phyloP scores from a whole-genome alignment of 35 echinoderm and acorn worm species.

The Apostichopus parvimensis region DNA sequence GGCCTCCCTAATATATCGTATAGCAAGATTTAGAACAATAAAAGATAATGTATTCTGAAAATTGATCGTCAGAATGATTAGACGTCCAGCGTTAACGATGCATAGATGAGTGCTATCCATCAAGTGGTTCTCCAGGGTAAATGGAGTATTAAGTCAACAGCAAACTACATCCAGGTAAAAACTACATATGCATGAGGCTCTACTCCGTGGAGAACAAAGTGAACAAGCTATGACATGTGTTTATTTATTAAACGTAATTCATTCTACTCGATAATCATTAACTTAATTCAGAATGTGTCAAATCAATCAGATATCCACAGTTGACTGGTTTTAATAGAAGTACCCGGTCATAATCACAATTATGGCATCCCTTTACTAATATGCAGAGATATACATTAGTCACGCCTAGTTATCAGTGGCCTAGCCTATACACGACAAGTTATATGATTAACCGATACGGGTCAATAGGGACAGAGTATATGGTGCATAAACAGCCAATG shows the following conservation, averaged over 20 bases:
- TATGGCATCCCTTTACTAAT: too few species aligned
- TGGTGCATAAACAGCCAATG: too few species aligned
- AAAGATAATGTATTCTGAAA: neutral
- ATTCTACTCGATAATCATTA: neutral
- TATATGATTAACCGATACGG: too few species aligned
- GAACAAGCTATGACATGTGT: neutral
- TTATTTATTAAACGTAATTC: neutral
- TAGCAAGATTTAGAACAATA: too few species aligned
- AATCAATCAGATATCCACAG: neutral
- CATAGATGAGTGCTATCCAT: neutral
- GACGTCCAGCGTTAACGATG: neutral
- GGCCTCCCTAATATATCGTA: too few species aligned
- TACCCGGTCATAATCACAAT: too few species aligned
- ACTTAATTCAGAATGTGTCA: neutral
- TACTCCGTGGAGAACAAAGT: neutral
- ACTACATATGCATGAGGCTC: neutral
- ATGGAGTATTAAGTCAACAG: neutral
- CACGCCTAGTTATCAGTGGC: too few species aligned
- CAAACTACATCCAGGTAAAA: neutral
- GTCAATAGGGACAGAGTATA: too few species aligned
- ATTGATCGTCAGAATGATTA: neutral
- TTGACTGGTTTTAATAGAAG: too few species aligned
- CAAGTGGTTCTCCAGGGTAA: neutral
- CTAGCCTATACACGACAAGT: too few species aligned
- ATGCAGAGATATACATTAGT: too few species aligned